A percentile compares a stretch with the other conserved stretches of the same genome.
phyloP scores from a whole-genome alignment of 1,140 invertebrate genomes.

The Adoxophyes honmai region DNA sequence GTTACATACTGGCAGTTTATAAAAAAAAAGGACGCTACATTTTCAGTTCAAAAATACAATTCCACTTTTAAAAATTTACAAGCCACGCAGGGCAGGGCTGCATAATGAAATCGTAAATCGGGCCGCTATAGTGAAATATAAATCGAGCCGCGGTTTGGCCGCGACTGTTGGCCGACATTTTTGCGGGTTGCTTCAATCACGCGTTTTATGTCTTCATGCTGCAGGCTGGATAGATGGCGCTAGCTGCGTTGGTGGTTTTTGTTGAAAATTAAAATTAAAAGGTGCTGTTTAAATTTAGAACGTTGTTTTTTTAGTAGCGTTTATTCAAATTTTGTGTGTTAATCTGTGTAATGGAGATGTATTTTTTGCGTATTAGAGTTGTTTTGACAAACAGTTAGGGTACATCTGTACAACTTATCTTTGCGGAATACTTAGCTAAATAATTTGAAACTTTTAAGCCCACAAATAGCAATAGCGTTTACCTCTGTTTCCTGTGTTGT shows the following conservation, averaged over 20 bases:
- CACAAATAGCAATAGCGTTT: too few species aligned
- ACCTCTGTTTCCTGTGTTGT: too few species aligned
- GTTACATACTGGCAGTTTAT: background rate
- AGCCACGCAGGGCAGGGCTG: conserved; percentile 16
- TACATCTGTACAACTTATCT: too few species aligned
- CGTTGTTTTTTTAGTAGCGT: too few species aligned
- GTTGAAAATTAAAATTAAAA: too few species aligned
- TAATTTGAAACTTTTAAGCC: too few species aligned
- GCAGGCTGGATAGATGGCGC: background rate
- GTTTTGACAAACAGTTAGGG: too few species aligned
- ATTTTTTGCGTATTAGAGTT: too few species aligned
- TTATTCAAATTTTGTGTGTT: too few species aligned
- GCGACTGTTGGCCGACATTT: conserved; percentile 47
- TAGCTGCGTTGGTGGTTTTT: background rate
- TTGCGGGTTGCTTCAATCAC: conserved; percentile 56
- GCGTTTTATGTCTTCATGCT: conserved; percentile 22
- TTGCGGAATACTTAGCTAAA: too few species aligned
- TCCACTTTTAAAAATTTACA: conserved; percentile 6
- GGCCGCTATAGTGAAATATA: conserved; percentile 45
- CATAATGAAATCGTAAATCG: conserved; percentile 62
- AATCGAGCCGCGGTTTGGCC: conserved; percentile 56
- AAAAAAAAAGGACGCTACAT: background rate
- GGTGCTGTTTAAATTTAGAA: too few species aligned
- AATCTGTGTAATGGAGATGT: too few species aligned
- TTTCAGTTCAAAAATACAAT: background rate